These are phyloP conservation scores for Hydraecia micacea DNA, from an alignment of 2,888 invertebrate genomes.

Conservation along the genomic window DNA sequence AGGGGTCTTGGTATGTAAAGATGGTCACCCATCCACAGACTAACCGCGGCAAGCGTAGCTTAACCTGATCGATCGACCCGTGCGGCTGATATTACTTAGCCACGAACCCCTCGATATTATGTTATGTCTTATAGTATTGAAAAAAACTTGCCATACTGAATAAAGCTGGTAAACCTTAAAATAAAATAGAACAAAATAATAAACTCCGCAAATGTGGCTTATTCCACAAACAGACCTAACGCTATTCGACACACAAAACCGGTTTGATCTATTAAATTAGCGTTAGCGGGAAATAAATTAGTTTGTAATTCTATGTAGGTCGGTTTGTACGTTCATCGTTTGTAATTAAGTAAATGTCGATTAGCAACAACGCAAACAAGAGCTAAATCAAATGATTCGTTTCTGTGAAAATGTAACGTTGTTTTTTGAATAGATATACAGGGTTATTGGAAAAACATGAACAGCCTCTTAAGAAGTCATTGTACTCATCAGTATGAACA, in stretches of 20 bases:
- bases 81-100: too few species aligned
- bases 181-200: background rate
- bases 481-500: too few species aligned
- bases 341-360: slow-evolving; percentile 21
- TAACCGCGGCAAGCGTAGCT: too few species aligned
- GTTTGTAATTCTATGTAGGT: slow-evolving; percentile 11
- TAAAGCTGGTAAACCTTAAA: background rate
- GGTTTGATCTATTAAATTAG: background rate
- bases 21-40: too few species aligned
- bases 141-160: background rate
- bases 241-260: background rate
- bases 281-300: slow-evolving; percentile 1
- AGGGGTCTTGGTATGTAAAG: too few species aligned
- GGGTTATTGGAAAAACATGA: too few species aligned
- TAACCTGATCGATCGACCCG: too few species aligned
- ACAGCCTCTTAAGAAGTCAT: too few species aligned
- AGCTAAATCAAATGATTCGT: slow-evolving; percentile 12
- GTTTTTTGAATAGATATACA: background rate
- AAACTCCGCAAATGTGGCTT: background rate
- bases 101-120: too few species aligned
- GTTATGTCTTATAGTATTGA: too few species aligned
- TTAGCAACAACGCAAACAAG: background rate
- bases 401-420: background rate
- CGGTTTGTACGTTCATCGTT: background rate
- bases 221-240: background rate